Base-by-base conservation (phyloP, 2,888 invertebrate genomes). In the Anarsia innoxiella region DNA sequence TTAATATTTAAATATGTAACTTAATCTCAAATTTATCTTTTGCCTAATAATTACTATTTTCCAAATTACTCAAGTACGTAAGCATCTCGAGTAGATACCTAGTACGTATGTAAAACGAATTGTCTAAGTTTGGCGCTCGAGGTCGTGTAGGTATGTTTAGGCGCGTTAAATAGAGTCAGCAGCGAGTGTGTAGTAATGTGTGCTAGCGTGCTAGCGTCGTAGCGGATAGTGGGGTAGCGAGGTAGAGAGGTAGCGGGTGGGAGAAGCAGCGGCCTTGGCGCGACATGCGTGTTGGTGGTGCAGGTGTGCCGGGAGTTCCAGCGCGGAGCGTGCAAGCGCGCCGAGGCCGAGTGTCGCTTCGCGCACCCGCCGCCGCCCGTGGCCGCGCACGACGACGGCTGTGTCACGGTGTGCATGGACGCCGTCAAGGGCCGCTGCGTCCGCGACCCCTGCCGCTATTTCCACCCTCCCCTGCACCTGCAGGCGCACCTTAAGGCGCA, bases 331-430 rank as follows among this genome's bases (percentile, higher is more conserved):
- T 97, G 97, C 92, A 95, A 96, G 91, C 94, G 97, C 87, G 92
- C 94, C 85, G 96, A 96, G 90, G 91, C 93, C 85, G 97, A 97
- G 91, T 97, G 97, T 92, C 96, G 96, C 90, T 97, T 94, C 92
- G 97, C 97, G 89, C 97, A 97, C 91, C 97, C 97, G 89, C 93
- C 95, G 89, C 93, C 96, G 88, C 93, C 94, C 88, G 95, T 96
- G 88, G 92, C 93, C 87, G 92, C 95, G 89, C 96, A 95, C 90
- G 93, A 94, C 88, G 97, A 97, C 92, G 96, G 96, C 92, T 93
- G 95, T 88, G 96, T 97, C 91, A 96, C 96, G 90, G 96, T 97
- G 91, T 97, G 97, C 95, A 97, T 97, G 96, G 97, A 97, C 92
- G 96, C 95, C 91, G 94, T 97, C 90, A 95, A 95, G 92, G 95